Conservation (phyloP, 2,888 invertebrate species). For the Tinea trinotella region DNA sequence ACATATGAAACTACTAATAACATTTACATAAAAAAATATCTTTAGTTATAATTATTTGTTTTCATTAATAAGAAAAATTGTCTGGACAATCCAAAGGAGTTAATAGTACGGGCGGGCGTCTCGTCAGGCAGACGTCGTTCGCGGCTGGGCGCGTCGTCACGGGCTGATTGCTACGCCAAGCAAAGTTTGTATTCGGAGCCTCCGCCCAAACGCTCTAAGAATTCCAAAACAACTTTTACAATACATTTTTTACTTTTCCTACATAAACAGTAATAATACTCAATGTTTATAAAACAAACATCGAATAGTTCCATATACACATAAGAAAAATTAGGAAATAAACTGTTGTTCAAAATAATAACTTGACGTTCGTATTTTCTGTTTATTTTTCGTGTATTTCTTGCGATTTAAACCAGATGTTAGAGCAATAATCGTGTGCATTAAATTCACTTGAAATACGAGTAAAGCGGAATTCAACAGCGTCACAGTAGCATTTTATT, state of each 20-base stretch:
- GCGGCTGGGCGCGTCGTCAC: constrained; percentile 16
- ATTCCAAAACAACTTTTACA: constrained; percentile 4
- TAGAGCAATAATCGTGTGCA: neutral
- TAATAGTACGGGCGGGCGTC: constrained; percentile 10
- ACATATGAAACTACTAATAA: too few species aligned
- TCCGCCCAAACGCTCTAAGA: constrained; percentile 10
- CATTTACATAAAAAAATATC: too few species aligned
- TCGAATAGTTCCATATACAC: too few species aligned
- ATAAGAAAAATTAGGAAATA: too few species aligned
- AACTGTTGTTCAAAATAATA: too few species aligned
- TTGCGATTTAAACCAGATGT: constrained; percentile 3
- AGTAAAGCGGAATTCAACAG: neutral
- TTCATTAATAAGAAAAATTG: neutral
- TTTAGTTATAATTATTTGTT: too few species aligned
- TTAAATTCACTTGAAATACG: neutral
- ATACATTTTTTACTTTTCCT: neutral
- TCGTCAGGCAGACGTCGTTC: constrained; percentile 4
- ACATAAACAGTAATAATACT: too few species aligned
- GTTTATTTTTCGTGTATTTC: neutral
- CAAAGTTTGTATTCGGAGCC: neutral
- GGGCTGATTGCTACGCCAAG: constrained; percentile 15
- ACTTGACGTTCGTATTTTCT: too few species aligned
- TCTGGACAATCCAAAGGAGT: neutral
- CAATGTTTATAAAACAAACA: too few species aligned
- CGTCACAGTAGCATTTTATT: constrained; percentile 30